Evolutionary conservation across 2,113 vertebrate species (phyloP).

Genomic region (Cavia aperea): DNA sequence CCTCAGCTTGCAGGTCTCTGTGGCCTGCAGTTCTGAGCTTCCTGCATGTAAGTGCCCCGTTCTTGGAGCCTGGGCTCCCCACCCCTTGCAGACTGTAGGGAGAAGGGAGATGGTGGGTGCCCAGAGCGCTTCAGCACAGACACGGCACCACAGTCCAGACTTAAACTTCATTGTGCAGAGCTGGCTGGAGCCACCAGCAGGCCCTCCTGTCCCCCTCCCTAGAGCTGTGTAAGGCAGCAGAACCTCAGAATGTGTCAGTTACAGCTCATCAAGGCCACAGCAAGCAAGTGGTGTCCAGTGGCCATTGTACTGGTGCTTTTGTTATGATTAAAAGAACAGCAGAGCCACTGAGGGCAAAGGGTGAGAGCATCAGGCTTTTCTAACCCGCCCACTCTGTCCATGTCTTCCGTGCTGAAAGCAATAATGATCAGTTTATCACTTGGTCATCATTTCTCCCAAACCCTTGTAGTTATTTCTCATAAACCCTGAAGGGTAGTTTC

Average conservation of each 20-base stretch:
- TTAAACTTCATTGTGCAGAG: too few relatives aligned
- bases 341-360: neutral
- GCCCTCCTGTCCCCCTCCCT: neutral
- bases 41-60: too few relatives aligned
- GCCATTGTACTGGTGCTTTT: neutral
- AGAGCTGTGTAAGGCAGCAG: neutral
- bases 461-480: neutral
- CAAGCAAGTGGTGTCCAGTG: neutral
- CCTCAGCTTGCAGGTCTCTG: too few relatives aligned
- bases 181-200: too few relatives aligned
- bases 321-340: neutral
- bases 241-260: neutral
- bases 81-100: too few relatives aligned
- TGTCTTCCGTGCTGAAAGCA: neutral
- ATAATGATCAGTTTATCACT: neutral
- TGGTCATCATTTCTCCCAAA: neutral
- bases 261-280: neutral
- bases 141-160: too few relatives aligned
- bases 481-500: neutral
- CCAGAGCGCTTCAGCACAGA: too few relatives aligned
- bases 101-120: too few relatives aligned
- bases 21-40: too few relatives aligned
- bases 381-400: neutral
- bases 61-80: too few relatives aligned
- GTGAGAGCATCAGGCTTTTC: slow-evolving; percentile 5